Percentiles rank a stretch among this genome's conserved stretches.
These are phyloP conservation scores for Psylliodes chrysocephalus DNA, from an alignment of 2,888 invertebrate genomes.

Conservation along the genomic window DNA sequence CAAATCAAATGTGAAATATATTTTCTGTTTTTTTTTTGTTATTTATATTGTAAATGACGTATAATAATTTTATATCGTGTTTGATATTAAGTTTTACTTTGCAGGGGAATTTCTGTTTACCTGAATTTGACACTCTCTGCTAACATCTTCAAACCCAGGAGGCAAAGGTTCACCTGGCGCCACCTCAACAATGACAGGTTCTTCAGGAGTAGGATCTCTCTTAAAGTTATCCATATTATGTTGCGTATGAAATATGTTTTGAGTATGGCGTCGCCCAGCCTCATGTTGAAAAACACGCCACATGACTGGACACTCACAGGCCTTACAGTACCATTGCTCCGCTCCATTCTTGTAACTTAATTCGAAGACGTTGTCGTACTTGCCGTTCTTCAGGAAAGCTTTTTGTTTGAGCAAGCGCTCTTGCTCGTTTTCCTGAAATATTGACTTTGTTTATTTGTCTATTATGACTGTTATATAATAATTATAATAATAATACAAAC, in stretches of 20 bases:
- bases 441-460: too few relatives aligned
- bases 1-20: too few relatives aligned
- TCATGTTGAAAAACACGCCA: constrained; percentile 62
- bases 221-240: constrained; percentile 29
- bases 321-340: constrained; percentile 61
- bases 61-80: too few relatives aligned
- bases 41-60: too few relatives aligned
- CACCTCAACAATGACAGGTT: constrained; percentile 52
- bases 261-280: constrained; percentile 59
- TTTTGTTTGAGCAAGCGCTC: constrained; percentile 58
- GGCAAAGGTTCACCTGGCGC: constrained; percentile 77
- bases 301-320: constrained; percentile 62
- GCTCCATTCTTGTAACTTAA: constrained; percentile 56
- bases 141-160: constrained; percentile 76
- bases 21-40: too few relatives aligned
- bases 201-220: constrained; percentile 35
- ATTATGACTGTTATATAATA: too few relatives aligned
- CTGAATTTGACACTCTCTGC: constrained; percentile 59
- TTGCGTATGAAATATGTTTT: constrained; percentile 47
- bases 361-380: constrained; percentile 60
- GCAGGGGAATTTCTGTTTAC: too few relatives aligned
- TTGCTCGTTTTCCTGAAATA: constrained; percentile 58
- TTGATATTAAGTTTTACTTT: too few relatives aligned
- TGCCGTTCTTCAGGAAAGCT: constrained; percentile 57
- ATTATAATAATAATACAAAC: too few relatives aligned